phyloP scores from a whole-genome alignment of 2,797 vertebrate species.

The Artibeus lituratus region DNA sequence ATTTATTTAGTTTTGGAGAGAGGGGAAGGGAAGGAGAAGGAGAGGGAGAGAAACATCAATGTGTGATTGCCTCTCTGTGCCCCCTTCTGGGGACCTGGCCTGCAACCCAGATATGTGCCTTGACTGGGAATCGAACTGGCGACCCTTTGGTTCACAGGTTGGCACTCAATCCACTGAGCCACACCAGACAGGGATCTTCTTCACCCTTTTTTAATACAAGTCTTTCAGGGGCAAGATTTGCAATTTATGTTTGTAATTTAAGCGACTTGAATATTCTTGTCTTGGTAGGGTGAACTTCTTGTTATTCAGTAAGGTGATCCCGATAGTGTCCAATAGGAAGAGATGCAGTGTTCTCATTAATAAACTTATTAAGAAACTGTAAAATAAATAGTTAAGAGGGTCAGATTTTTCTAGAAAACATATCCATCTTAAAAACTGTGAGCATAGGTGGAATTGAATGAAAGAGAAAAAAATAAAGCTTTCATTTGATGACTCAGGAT shows the following conservation, averaged over 20 bases:
- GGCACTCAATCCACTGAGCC: too few relatives aligned
- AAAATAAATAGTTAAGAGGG: background rate
- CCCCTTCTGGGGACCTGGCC: too few relatives aligned
- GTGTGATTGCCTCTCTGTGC: too few relatives aligned
- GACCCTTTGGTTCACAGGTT: too few relatives aligned
- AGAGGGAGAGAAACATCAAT: too few relatives aligned
- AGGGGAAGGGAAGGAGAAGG: too few relatives aligned
- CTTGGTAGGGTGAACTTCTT: background rate
- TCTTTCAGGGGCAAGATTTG: background rate
- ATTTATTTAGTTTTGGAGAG: too few relatives aligned
- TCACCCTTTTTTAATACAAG: background rate
- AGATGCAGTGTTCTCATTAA: background rate
- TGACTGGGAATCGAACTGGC: too few relatives aligned
- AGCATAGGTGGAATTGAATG: background rate
- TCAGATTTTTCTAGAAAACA: background rate
- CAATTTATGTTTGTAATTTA: background rate
- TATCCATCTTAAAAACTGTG: background rate
- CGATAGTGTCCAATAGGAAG: background rate
- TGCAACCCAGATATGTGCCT: too few relatives aligned
- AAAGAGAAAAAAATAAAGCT: background rate
- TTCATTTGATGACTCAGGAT: constrained; percentile 53
- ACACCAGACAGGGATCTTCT: background rate
- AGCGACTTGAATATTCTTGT: background rate
- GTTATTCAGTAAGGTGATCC: background rate
- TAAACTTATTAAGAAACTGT: background rate